phyloP scores from a whole-genome alignment of 2,888 invertebrate species.

The Octodonta nipae region DNA sequence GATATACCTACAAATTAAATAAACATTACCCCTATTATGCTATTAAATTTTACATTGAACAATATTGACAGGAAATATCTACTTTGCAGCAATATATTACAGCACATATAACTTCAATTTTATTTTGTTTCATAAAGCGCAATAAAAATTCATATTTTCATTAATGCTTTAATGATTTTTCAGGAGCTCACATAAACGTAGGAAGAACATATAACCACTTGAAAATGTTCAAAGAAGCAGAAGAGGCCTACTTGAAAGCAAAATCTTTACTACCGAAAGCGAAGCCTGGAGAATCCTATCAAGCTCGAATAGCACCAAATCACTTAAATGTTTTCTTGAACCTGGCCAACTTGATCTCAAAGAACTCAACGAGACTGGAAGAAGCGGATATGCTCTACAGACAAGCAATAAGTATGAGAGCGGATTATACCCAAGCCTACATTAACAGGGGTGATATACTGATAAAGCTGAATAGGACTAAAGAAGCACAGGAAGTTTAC shows the following conservation, averaged over 20 bases:
- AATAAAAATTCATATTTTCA: no score
- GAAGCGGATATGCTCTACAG: slow-evolving; percentile 89
- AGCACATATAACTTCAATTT: no score
- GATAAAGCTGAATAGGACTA: slow-evolving; percentile 84
- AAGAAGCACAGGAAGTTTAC: slow-evolving; percentile 89
- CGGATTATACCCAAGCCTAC: slow-evolving; percentile 91
- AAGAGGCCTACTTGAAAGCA: slow-evolving; percentile 81
- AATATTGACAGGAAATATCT: no score
- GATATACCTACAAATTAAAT: no score
- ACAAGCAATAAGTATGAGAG: slow-evolving; percentile 93
- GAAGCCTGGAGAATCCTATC: slow-evolving; percentile 87
- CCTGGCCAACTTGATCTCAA: slow-evolving; percentile 84
- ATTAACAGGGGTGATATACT: slow-evolving; percentile 93
- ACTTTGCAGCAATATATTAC: no score
- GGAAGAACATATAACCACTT: slow-evolving; percentile 88
- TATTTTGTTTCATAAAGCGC: no score
- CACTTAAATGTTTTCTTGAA: slow-evolving; percentile 92
- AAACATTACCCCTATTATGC: no score
- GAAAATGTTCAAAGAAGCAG: slow-evolving; percentile 77
- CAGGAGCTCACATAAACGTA: slow-evolving; percentile 81
- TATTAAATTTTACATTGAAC: no score
- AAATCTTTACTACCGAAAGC: slow-evolving; percentile 81
- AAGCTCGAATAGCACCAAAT: slow-evolving; percentile 88
- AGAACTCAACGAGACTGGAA: slow-evolving; percentile 78
- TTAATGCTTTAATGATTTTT: slow-evolving; percentile 4